phyloP scores from a whole-genome alignment of 2,113 vertebrate genomes.

The Neodon shergylaensis region DNA sequence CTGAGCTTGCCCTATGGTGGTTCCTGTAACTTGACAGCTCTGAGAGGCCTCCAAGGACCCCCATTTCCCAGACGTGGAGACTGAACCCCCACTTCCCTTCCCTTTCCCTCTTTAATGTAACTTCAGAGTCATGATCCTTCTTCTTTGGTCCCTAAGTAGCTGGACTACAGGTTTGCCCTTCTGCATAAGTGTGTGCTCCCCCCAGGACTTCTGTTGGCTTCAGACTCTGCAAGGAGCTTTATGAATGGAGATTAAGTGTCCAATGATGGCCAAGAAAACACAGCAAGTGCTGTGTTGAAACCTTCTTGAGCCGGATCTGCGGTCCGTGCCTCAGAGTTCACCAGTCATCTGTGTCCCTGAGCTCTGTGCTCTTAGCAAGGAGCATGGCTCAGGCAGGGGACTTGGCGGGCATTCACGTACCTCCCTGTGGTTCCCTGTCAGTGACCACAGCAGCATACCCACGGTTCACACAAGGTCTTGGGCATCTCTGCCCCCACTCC shows the following conservation, averaged over 20 bases:
- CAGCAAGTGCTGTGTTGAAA: background rate
- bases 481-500: background rate
- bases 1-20: no score
- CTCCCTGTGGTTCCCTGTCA: background rate
- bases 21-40: background rate
- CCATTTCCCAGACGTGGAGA: background rate
- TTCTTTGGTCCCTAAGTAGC: background rate
- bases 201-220: background rate
- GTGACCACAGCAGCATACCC: background rate
- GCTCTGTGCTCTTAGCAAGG: background rate
- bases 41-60: background rate
- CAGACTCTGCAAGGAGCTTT: background rate
- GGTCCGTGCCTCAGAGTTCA: background rate
- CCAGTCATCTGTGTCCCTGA: background rate
- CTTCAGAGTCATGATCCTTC: background rate
- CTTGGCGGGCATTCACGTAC: background rate
- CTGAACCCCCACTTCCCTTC: background rate
- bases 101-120: background rate
- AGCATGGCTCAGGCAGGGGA: background rate
- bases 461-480: background rate
- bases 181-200: no score
- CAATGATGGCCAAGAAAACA: background rate
- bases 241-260: background rate
- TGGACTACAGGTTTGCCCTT: background rate
- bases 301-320: background rate